Evolutionary conservation across 2,113 vertebrate species (phyloP), one percentile per base, ranked within the genome.

Genomic region (Apodemus speciosus): DNA sequence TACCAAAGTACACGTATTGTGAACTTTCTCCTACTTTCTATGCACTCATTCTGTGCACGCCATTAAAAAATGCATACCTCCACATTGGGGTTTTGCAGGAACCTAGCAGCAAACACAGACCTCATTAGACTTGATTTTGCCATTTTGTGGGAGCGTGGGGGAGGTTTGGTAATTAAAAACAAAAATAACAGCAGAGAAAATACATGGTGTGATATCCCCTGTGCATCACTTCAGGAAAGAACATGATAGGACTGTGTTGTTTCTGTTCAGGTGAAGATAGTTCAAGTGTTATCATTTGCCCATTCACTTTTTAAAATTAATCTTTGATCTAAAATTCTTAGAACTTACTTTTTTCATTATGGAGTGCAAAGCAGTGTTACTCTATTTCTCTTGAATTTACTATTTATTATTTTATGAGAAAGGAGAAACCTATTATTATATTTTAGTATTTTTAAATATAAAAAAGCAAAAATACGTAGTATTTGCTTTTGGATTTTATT

Each of bases 321-420:
- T 56, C 35, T 66, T 64, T 64, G 38, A 58, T 38, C 9, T 85
- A 81, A 90, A 35, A 76, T 2, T 75, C 64, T 95, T 83, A 73
- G 27, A 21, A 85, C 71, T 80, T 90, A 53, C 53, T 89, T 85
- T 94, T 94, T 80, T 92, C 60, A 84, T 35, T 88, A n/a, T 71
- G n/a, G 1, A 1, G 27, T 56, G 0, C 35, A 95, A 94, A 94
- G 66, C 71, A 11, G 3, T 85, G 43, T 83, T 27, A 16, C 38
- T 92, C 14, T 9, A 53, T 51, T 94, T 56, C 64, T 93, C 43
- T 25, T 89, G 14, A 85, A 71, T 60, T 66, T 90, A 30, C 7
- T 73, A 51, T 46, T 73, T 86, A 76, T 88, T 89, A 27, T 40
- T 94, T 77, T n/a, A 77, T 27, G 88, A 20, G 62, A 76, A 92